Evolutionary conservation across 2,113 vertebrate genomes (phyloP).

Genomic region (Struthio camelus): DNA sequence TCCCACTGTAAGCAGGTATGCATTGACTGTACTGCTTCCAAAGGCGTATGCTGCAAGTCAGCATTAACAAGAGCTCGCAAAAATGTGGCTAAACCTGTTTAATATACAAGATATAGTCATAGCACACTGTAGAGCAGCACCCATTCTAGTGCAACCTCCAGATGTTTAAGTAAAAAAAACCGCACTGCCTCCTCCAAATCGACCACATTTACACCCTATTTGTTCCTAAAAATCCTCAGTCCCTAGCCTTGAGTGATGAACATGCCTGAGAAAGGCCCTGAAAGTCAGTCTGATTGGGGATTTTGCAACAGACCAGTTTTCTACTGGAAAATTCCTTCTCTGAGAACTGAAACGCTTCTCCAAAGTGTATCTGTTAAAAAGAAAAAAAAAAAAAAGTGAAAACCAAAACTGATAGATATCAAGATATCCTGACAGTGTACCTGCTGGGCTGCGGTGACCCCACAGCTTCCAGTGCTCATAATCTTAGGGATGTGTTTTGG

Average conservation of each 20-base stretch:
- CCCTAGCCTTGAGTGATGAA: not conserved
- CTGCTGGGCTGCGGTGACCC: not conserved
- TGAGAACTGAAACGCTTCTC: not conserved
- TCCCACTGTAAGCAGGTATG: constrained; percentile 64
- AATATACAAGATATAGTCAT: constrained; percentile 26
- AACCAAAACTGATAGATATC: too few relatives aligned
- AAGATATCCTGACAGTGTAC: not conserved
- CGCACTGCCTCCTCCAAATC: not conserved
- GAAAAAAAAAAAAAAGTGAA: not conserved
- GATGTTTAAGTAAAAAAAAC: not conserved
- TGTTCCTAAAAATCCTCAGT: not conserved
- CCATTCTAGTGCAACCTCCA: not conserved
- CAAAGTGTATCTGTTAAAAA: not conserved
- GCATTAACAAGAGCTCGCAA: constrained; percentile 57
- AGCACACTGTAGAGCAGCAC: constrained; percentile 7
- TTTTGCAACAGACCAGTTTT: not conserved
- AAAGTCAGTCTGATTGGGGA: not conserved
- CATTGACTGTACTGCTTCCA: constrained; percentile 49
- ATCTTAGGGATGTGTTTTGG: not conserved
- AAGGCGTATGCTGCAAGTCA: constrained; percentile 67
- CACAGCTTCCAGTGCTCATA: not conserved
- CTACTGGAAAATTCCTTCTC: not conserved
- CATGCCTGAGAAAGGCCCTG: not conserved
- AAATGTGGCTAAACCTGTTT: constrained; percentile 68
- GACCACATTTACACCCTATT: not conserved